phyloP scores from a whole-genome alignment of 2,113 vertebrate species.

The Chlorocebus sabaeus region DNA sequence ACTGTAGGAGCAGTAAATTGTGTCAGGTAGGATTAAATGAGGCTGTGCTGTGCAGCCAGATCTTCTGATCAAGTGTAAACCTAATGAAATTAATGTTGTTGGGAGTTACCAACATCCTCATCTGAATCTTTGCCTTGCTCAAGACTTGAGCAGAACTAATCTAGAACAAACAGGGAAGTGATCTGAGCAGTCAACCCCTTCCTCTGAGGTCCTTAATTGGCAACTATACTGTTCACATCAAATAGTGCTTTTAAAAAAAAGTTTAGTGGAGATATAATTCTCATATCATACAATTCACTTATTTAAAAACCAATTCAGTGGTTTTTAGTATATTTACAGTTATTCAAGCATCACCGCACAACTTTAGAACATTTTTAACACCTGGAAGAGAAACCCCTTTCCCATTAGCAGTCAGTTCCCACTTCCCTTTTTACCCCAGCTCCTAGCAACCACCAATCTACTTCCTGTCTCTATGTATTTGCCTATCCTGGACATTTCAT shows the following conservation, averaged over 20 bases:
- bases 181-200: neutral
- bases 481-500: neutral
- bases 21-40: neutral
- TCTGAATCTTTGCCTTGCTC: neutral
- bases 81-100: neutral
- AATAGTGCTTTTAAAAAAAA: neutral
- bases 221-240: neutral
- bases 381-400: neutral
- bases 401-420: neutral
- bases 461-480: neutral
- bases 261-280: neutral
- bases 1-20: neutral
- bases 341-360: neutral
- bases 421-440: neutral
- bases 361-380: neutral
- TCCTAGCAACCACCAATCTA: neutral
- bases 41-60: neutral
- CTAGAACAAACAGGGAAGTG: neutral
- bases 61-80: neutral
- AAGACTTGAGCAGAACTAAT: neutral
- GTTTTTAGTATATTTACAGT: constrained; percentile 6
- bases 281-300: neutral
- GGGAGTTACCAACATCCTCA: neutral
- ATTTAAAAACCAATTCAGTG: neutral
- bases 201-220: neutral